phyloP scores from a whole-genome alignment of 1,140 invertebrate species.

The Chironomus tepperi region DNA sequence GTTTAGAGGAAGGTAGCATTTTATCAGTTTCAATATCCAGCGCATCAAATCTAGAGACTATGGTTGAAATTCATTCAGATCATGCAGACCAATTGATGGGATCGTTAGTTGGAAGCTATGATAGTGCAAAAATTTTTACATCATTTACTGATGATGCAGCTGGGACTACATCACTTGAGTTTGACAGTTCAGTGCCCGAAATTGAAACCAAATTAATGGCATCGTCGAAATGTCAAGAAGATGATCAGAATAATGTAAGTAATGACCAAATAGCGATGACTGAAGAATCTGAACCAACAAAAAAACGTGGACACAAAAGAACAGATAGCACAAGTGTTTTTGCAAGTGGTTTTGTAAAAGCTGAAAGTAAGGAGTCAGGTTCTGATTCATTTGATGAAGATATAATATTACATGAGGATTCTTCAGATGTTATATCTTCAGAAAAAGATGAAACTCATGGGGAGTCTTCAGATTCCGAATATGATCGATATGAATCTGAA shows the following conservation, averaged over 20 bases:
- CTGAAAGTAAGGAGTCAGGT: slow-evolving; percentile 25
- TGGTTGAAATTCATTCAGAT: slow-evolving; percentile 47
- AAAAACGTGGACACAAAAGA: slow-evolving; percentile 45
- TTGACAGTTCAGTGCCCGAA: slow-evolving; percentile 30
- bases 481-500: slow-evolving; percentile 39
- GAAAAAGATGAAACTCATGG: slow-evolving; percentile 27
- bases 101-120: slow-evolving; percentile 35
- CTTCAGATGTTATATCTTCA: background rate
- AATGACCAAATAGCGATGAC: slow-evolving; percentile 49
- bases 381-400: slow-evolving; percentile 24
- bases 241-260: slow-evolving; percentile 42
- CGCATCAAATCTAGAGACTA: slow-evolving; percentile 46
- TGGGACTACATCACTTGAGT: slow-evolving; percentile 34
- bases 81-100: slow-evolving; percentile 44
- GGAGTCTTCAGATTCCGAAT: slow-evolving; percentile 35
- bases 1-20: slow-evolving; percentile 48
- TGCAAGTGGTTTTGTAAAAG: slow-evolving; percentile 34
- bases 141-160: slow-evolving; percentile 35
- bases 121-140: slow-evolving; percentile 31
- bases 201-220: slow-evolving; percentile 46
- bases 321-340: slow-evolving; percentile 44
- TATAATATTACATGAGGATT: slow-evolving; percentile 27
- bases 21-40: slow-evolving; percentile 47
- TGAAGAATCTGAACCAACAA: slow-evolving; percentile 39
- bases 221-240: slow-evolving; percentile 40